Evolutionary conservation across 2,888 invertebrate species (phyloP).

Genomic region (Coelopa pilipes): DNA sequence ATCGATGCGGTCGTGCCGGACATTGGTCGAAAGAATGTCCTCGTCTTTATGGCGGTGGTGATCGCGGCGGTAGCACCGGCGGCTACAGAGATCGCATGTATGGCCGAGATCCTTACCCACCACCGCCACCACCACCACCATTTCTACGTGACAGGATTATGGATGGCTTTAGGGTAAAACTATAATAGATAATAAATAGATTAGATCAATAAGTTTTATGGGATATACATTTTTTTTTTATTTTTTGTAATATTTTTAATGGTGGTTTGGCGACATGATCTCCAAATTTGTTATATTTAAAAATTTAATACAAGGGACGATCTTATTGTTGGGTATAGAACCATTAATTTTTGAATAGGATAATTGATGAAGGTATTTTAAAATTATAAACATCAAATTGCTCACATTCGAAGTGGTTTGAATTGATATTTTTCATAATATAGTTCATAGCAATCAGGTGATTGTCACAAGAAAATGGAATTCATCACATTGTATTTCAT

Average conservation of each 20-base stretch:
- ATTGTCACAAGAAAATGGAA: no score
- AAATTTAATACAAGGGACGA: not conserved
- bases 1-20: constrained; percentile 92
- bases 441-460: no score
- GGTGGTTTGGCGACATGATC: not conserved
- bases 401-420: no score
- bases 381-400: no score
- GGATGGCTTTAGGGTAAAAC: constrained; percentile 86
- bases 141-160: constrained; percentile 92
- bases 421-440: no score
- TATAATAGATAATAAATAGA: constrained; percentile 22
- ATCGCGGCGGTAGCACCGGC: constrained; percentile 61
- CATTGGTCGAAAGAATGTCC: constrained; percentile 98
- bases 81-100: constrained; percentile 87
- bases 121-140: constrained; percentile 87
- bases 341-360: no score
- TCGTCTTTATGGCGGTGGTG: constrained; percentile 79
- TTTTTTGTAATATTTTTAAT: not conserved
- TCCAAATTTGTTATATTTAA: not conserved
- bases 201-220: not conserved
- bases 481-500: no score
- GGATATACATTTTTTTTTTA: no score
- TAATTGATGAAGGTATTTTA: no score
- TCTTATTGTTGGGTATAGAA: no score
- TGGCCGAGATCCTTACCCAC: constrained; percentile 89